Percentiles rank a stretch among this genome's conserved stretches.
Conservation (phyloP, 2,888 invertebrate species). For the Litoditis marina region DNA sequence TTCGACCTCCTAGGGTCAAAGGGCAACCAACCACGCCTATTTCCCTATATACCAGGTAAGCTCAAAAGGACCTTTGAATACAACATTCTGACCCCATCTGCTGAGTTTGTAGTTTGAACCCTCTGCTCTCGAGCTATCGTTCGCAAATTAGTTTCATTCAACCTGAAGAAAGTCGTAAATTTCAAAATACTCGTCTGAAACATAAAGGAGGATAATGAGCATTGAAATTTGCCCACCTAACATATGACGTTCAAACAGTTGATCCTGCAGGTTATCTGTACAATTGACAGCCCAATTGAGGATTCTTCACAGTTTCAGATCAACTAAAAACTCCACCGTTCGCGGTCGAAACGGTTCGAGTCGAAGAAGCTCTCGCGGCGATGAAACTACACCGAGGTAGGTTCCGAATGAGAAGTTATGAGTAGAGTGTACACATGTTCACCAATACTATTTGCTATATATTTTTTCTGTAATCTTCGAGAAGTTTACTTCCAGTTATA, state of each 20-base stretch:
- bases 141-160: too few species aligned
- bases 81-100: too few species aligned
- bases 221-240: neutral
- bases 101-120: too few species aligned
- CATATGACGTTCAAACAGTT: too few species aligned
- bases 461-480: too few species aligned
- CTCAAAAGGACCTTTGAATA: too few species aligned
- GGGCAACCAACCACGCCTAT: slow-evolving; percentile 47
- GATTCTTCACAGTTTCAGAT: slow-evolving; percentile 25
- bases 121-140: too few species aligned
- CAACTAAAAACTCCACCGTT: slow-evolving; percentile 43
- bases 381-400: slow-evolving; percentile 9
- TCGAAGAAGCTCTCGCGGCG: slow-evolving; percentile 18
- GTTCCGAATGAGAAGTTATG: neutral
- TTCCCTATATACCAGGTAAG: slow-evolving; percentile 43
- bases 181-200: neutral
- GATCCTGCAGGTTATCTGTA: too few species aligned
- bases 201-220: neutral
- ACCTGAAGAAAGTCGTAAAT: too few species aligned
- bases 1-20: slow-evolving; percentile 44
- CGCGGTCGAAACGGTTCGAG: slow-evolving; percentile 17
- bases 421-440: neutral
- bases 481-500: too few species aligned
- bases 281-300: too few species aligned
- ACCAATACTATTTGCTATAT: too few species aligned